Conservation (phyloP, 2,888 invertebrate species). For the Sclerodermus sp. region DNA sequence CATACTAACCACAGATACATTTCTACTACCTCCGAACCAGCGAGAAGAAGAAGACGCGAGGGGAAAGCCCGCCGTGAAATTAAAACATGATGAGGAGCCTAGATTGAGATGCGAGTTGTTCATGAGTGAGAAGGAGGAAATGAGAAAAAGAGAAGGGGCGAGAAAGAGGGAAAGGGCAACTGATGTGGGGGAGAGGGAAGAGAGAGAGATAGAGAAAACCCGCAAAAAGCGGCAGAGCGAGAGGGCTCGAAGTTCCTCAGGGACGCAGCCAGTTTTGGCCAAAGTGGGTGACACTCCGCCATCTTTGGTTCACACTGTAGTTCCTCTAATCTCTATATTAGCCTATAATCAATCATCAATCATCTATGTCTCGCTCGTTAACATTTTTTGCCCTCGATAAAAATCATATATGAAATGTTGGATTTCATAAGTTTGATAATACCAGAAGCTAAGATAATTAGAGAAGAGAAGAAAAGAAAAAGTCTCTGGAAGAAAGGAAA, state of each 20-base stretch:
- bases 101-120: slow-evolving; percentile 41
- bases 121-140: no score
- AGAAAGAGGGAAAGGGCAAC: no score
- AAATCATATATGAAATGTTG: no score
- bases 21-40: not conserved
- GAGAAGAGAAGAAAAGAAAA: not conserved
- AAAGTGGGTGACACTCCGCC: slow-evolving; percentile 3
- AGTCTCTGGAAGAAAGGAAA: not conserved
- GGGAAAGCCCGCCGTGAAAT: slow-evolving; percentile 49
- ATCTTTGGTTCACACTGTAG: no score
- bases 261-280: slow-evolving; percentile 24
- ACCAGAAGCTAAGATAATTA: not conserved
- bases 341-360: no score
- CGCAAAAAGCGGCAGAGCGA: not conserved
- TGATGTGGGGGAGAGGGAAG: no score
- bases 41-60: slow-evolving; percentile 17
- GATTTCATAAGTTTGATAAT: no score
- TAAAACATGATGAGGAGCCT: slow-evolving; percentile 49
- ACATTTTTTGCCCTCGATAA: no score
- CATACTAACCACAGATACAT: no score
- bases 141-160: slow-evolving; percentile 30
- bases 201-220: slow-evolving; percentile 21
- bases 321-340: no score
- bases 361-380: no score
- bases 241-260: slow-evolving; percentile 17